phyloP scores from a whole-genome alignment of 2,888 invertebrate species.

The Allophyes oxyacanthae region DNA sequence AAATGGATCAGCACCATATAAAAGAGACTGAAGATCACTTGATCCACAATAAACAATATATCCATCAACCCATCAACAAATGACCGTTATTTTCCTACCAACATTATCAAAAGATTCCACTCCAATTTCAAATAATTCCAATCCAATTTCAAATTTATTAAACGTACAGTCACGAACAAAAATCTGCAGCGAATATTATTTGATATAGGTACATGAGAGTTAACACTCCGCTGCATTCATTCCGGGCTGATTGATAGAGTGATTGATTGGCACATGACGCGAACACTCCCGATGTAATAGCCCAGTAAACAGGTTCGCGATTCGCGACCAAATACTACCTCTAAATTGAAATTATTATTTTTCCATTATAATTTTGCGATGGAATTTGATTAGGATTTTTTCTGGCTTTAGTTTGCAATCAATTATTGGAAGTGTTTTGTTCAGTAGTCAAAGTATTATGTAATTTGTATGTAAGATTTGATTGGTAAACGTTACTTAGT shows the following conservation, averaged over 20 bases:
- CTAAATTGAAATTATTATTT: constrained; percentile 50
- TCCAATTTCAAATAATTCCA: constrained; percentile 1
- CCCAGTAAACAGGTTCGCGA: constrained; percentile 50
- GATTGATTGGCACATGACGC: constrained; percentile 78
- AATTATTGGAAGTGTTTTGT: no score
- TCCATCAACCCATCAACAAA: no score
- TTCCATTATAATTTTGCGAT: constrained; percentile 20
- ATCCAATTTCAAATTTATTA: constrained; percentile 13
- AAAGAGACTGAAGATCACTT: no score
- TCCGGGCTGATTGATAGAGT: constrained; percentile 69
- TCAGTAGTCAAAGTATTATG: no score
- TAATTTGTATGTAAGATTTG: no score
- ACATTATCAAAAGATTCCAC: no score
- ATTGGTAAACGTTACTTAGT: no score
- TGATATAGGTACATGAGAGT: constrained; percentile 40
- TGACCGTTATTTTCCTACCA: no score
- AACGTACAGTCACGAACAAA: constrained; percentile 36
- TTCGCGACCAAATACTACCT: constrained; percentile 36
- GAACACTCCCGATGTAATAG: constrained; percentile 57
- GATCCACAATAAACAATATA: no score
- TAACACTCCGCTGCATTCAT: constrained; percentile 57
- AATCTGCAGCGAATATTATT: constrained; percentile 51
- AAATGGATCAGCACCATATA: no score
- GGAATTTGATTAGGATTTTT: not conserved
- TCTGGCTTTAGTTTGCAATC: no score